Evolutionary conservation across 2,888 invertebrate genomes (phyloP).

Genomic region (Julus scandinavius): DNA sequence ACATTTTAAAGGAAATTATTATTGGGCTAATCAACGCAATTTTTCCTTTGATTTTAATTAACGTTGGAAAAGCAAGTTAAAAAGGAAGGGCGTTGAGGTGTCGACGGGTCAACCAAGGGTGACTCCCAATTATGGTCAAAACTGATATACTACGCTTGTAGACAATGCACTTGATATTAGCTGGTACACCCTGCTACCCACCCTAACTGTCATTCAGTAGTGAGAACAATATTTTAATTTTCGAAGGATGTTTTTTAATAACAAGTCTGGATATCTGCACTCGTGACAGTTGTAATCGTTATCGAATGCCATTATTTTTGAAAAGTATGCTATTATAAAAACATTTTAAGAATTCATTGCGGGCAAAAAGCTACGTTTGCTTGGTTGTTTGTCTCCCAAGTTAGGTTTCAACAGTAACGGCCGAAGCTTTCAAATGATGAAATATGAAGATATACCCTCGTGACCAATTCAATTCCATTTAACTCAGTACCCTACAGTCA

Average conservation of each 20-base stretch:
- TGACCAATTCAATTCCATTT: too few relatives aligned
- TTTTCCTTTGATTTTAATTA: constrained; percentile 11
- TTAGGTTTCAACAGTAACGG: too few relatives aligned
- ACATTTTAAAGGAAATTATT: constrained; percentile 30
- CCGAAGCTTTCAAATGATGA: too few relatives aligned
- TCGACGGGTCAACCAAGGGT: constrained; percentile 41
- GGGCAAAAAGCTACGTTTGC: too few relatives aligned
- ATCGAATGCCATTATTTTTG: too few relatives aligned
- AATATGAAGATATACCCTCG: too few relatives aligned
- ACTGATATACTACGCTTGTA: not conserved
- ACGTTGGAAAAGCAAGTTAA: not conserved
- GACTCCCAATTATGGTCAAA: constrained; percentile 36
- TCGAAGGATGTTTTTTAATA: not conserved
- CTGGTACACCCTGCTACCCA: not conserved
- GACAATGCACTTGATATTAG: constrained; percentile 11
- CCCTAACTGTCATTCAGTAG: not conserved
- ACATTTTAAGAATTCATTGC: too few relatives aligned
- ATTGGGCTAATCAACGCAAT: constrained; percentile 7
- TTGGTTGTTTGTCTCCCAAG: too few relatives aligned
- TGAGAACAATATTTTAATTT: not conserved
- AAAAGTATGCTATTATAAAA: too few relatives aligned
- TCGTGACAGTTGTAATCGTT: not conserved
- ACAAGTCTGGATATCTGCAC: not conserved
- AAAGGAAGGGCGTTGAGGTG: constrained; percentile 46
- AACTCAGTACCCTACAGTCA: too few relatives aligned